Base-by-base conservation (phyloP, 2,113 vertebrate genomes). In the Rhizomys pruinosus region DNA sequence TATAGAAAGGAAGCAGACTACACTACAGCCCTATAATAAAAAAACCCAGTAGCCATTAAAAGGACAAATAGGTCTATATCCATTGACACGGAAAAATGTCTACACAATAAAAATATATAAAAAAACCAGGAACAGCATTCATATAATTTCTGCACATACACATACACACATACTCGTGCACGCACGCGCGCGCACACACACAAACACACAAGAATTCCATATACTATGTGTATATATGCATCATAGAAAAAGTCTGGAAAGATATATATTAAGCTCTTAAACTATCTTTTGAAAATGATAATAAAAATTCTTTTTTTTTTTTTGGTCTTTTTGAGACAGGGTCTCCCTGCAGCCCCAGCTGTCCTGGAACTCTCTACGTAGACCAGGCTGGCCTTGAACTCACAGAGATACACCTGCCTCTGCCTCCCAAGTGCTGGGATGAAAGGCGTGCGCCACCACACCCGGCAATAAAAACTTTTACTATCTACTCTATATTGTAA, bases 241-340 rank as follows among this genome's bases (percentile, higher is more conserved):
- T 92, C 74, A 92, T 4, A 96, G 92, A 94, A 97, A 96, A 97
- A 96, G 93, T 91, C 92, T 94, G 96, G 94, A 96, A 97, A 96
- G 93, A 96, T 95, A 97, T 96, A 97, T 94, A 86, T 89, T 92
- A 92, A 90, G 88, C 27, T 90, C 68, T 79, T 76, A 74, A 88
- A 95, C 68, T 34, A 32, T 90, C 78, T 94, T 94, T 89, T 87
- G 73, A 89, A 79, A 92, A 20, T 79, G 88, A 82, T 94, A 39
- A 93, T 77, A 90, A n/a, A n/a, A n/a, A n/a, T n/a, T n/a, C n/a
- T n/a, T n/a, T n/a, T n/a, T n/a, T n/a, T n/a, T n/a, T n/a, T n/a
- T n/a, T n/a, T n/a, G n/a, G n/a, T n/a, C n/a, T n/a, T n/a, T n/a
- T n/a, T n/a, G n/a, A n/a, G n/a, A n/a, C n/a, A n/a, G n/a, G n/a